phyloP scores from a whole-genome alignment of 2,113 vertebrate genomes.

The Ceyx melanurus region DNA sequence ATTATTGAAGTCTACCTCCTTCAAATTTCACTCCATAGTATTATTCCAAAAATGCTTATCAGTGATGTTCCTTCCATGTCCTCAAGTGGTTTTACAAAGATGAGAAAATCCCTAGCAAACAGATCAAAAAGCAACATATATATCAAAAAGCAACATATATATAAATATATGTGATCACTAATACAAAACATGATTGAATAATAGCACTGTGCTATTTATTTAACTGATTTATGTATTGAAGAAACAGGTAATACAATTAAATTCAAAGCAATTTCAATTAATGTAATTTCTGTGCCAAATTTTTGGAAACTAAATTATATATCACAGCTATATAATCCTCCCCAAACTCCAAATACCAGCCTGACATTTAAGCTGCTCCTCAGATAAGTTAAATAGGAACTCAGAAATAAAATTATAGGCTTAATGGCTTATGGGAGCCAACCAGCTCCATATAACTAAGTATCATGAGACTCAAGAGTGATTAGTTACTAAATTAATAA shows the following conservation, averaged over 20 bases:
- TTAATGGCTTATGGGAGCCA: neutral
- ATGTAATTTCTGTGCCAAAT: neutral
- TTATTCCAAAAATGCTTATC: neutral
- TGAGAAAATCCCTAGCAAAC: neutral
- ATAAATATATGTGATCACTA: neutral
- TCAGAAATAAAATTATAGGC: neutral
- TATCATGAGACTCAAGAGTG: neutral
- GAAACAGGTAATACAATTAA: neutral
- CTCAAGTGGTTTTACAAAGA: neutral
- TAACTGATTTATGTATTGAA: neutral
- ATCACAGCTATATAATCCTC: neutral
- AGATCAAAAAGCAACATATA: neutral
- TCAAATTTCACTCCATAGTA: neutral
- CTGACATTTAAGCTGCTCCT: constrained; percentile 9
- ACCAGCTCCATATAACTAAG: neutral
- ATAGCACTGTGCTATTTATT: neutral
- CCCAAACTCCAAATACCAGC: neutral
- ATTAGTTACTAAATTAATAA: constrained; percentile 14
- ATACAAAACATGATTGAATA: neutral
- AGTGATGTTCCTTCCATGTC: neutral
- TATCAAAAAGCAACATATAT: rapidly evolving
- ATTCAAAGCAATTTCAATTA: neutral
- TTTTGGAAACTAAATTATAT: neutral
- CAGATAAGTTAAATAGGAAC: neutral
- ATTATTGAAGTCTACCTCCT: neutral